Percentiles rank a stretch among this genome's conserved stretches.
phyloP scores from a whole-genome alignment of 2,888 invertebrate species.

The Tetragnatha montana region DNA sequence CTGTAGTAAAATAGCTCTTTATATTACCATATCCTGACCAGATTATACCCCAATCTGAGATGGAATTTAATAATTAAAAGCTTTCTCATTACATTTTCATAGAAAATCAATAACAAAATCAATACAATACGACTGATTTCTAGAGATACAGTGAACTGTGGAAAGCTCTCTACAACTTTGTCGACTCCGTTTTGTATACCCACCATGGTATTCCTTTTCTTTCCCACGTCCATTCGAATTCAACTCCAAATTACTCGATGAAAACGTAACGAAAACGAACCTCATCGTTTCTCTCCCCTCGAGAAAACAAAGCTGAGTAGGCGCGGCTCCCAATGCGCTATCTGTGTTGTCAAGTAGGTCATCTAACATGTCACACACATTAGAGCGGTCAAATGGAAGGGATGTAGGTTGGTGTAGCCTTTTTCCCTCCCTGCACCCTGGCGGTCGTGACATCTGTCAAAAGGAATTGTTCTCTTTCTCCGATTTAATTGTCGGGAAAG shows the following conservation, averaged over 20 bases:
- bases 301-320: constrained; percentile 15
- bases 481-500: background rate
- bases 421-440: constrained; percentile 16
- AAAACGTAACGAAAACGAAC: constrained; percentile 5
- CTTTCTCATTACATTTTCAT: background rate
- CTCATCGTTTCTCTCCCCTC: background rate
- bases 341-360: constrained; percentile 44
- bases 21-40: no score
- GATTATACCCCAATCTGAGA: no score
- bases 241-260: constrained; percentile 12
- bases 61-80: background rate
- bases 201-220: background rate
- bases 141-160: background rate
- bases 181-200: no score
- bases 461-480: background rate
- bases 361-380: constrained; percentile 31
- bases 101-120: no score
- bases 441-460: constrained; percentile 11
- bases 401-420: constrained; percentile 34
- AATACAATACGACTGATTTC: background rate
- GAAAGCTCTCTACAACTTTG: background rate
- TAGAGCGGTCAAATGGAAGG: constrained; percentile 44
- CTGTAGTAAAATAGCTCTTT: no score
- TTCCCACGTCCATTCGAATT: background rate
- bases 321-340: constrained; percentile 25